phyloP scores from a whole-genome alignment of 2,113 vertebrate genomes.

The Odocoileus virginianus region DNA sequence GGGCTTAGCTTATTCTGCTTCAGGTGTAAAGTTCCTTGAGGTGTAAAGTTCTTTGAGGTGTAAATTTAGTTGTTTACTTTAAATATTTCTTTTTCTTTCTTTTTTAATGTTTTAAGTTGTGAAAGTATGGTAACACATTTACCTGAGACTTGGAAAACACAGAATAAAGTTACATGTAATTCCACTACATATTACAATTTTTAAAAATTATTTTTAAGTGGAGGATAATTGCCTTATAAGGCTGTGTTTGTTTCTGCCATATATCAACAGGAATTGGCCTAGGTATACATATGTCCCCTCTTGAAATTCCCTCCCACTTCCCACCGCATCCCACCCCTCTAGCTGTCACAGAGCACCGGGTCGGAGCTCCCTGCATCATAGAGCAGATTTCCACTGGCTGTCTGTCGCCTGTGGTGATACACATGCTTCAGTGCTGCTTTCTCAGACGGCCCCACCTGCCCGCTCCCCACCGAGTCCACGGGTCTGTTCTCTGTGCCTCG shows the following conservation, averaged over 20 bases:
- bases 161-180: not conserved
- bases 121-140: not conserved
- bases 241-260: not conserved
- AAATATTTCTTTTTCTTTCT: not conserved
- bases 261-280: not conserved
- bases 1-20: not conserved
- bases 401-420: fast-evolving
- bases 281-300: not conserved
- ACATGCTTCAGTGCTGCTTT: fast-evolving
- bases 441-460: fast-evolving
- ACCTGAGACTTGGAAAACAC: not conserved
- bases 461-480: too few species aligned
- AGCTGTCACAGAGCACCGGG: not conserved
- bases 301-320: not conserved
- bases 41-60: not conserved
- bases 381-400: fast-evolving
- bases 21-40: not conserved
- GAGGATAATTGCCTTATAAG: not conserved
- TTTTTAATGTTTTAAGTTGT: not conserved
- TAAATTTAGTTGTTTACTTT: not conserved
- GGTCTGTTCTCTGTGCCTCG: not conserved
- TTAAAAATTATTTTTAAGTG: not conserved
- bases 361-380: not conserved
- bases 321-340: not conserved
- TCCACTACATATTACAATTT: not conserved